Base-by-base conservation (phyloP, 2,797 vertebrate species). In the Momotus momota region DNA sequence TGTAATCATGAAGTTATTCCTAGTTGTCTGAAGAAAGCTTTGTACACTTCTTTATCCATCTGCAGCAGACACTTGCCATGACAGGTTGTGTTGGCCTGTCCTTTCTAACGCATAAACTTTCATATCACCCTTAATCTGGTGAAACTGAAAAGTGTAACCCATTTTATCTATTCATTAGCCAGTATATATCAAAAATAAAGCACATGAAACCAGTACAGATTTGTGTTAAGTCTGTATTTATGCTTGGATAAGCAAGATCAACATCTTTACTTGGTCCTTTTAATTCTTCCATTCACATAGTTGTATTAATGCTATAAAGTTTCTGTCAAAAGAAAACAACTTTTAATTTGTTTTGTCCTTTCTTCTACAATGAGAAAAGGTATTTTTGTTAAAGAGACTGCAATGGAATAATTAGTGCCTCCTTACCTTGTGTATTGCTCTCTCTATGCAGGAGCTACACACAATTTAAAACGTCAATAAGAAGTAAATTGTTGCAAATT, bases 391-490 rank as follows among this genome's bases (percentile, higher is more conserved):
- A 87, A 95, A 85, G 61, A 72, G 79, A n/a, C 35, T 95, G 65
- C 73, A 94, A 81, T 95, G 85, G 90, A 93, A 95, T 94, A 96
- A 96, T 97, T 96, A 93, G 80, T 91, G 69, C 62, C 85, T 93
- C 75, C 75, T 96, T 97, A 80, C 93, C 78, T 96, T 95, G 93
- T 79, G 72, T 94, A 93, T 93, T 95, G 38, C 85, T 81, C 55
- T 83, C 88, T 89, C 90, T 94, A 57, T 86, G 77, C 88, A 77
- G 92, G 83, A 93, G 81, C 82, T 94, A 35, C 65, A 92, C 70
- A 88, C 94, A 97, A 97, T 92, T 96, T 95, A 97, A 97, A 97
- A 96, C 82, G 96, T 95, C 90, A 93, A 96, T 97, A 94, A 96
- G 83, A 58, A 93, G 79, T 96, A 94, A 93, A 86, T 97, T 96